Base-by-base conservation (phyloP, 2,797 vertebrate species). In the Gastrophryne carolinensis region DNA sequence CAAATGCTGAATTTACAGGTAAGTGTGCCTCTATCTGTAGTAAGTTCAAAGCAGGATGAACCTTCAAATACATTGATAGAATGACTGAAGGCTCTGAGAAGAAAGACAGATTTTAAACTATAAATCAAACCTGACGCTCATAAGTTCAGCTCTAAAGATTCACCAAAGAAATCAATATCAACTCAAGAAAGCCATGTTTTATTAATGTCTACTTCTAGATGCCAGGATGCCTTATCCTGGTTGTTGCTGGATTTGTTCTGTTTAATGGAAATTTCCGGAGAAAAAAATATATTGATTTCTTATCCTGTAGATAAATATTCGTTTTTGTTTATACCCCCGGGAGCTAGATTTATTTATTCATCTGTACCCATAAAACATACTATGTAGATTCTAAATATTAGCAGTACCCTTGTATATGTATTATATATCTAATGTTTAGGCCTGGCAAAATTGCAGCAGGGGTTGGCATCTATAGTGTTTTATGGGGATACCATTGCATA, bases 41-140 rank as follows among this genome's bases (percentile, higher is more conserved):
- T 30, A 35, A 50, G 62, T 62, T 63, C 68, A 76, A 56, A 80
- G 54, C 29, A 24, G 54, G 9, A 29, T 3, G 13, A 54, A 35
- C 15, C 41, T 71, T 77, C 29, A 64, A 64, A 77, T 44, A 64
- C 54, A 70, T 64, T 54, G 35, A 64, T 57, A 21, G 35, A 44
- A 64, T 64, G 53, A 66, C 73, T 72, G 57, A 78, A 47, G 30
- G 26, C 5, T 49, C 10, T 11, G 63, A 5, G 75, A 60, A 21
- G 2, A 72, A 19, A 73, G 19, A n/a, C 15, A 23, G 26, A 56
- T 71, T 80, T 81, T 52, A 74, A 81, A 76, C 64, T 49, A 81
- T 80, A 82, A 74, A 79, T 75, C 66, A 52, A 80, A 80, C 74
- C 11, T 73, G 30, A 54, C 73, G 49, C 73, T 68, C 57, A 73